These are phyloP conservation scores for Pachycephala philippinensis DNA, from an alignment of 2,113 vertebrate genomes.

Conservation along the genomic window DNA sequence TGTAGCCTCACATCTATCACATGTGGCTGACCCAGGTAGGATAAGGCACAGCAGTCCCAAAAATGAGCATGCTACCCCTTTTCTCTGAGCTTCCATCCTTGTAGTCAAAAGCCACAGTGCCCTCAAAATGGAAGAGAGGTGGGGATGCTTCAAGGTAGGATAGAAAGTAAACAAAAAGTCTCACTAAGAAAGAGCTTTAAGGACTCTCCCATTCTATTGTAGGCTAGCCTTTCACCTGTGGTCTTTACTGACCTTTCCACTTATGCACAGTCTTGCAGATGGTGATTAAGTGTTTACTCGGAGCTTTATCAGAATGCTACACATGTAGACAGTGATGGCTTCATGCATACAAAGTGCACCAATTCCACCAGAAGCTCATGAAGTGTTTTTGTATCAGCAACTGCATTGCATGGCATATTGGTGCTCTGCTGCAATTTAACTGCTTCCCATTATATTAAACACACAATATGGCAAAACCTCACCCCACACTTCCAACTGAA, in stretches of 20 bases:
- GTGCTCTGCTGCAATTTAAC: background rate
- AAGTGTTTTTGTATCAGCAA: background rate
- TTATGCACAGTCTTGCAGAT: background rate
- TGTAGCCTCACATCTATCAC: rapidly evolving
- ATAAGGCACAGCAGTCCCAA: background rate
- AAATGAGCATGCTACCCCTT: rapidly evolving
- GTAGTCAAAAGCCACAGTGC: background rate
- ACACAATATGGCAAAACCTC: background rate
- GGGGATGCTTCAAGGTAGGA: background rate
- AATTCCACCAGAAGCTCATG: background rate
- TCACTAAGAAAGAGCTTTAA: background rate
- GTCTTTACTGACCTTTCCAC: background rate
- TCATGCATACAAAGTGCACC: background rate
- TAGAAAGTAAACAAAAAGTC: background rate
- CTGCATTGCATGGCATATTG: background rate
- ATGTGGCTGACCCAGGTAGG: rapidly evolving
- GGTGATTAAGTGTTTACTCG: background rate
- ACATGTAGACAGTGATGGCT: background rate
- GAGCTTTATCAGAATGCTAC: background rate
- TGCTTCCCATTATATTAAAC: background rate
- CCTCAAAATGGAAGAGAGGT: background rate
- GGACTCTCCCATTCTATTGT: background rate
- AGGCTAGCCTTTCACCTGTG: background rate
- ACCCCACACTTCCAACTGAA: background rate
- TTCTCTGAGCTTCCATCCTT: background rate